Conservation (phyloP, 2,113 vertebrate genomes). For the Boleophthalmus pectinirostris region DNA sequence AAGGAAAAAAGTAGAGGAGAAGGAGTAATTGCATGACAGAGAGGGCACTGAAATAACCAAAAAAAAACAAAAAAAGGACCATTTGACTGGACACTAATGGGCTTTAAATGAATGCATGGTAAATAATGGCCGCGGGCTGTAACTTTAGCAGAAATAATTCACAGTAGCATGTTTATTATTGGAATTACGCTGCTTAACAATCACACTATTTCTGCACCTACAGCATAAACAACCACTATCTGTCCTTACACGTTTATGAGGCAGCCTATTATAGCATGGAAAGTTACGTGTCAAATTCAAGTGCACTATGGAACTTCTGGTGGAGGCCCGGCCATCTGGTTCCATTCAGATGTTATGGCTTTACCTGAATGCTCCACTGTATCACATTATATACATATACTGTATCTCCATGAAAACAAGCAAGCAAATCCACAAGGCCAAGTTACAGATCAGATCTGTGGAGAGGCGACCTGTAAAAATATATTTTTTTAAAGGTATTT, state of each 20-base stretch:
- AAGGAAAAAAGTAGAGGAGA: constrained; percentile 13
- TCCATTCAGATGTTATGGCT: no score
- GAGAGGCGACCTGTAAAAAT: background rate
- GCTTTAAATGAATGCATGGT: constrained; percentile 31
- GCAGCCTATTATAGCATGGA: constrained; percentile 16
- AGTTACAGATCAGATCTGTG: no score
- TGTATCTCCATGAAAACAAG: no score
- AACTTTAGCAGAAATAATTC: constrained; percentile 22
- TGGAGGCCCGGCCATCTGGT: no score
- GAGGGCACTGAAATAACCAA: constrained; percentile 6
- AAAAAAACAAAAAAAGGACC: constrained; percentile 25
- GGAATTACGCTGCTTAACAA: constrained; percentile 37
- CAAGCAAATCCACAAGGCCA: no score
- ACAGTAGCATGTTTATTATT: constrained; percentile 37
- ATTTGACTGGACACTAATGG: constrained; percentile 22
- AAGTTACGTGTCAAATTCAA: background rate
- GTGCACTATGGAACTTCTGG: no score
- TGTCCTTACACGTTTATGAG: constrained; percentile 28
- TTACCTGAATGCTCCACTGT: no score
- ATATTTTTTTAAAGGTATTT: background rate
- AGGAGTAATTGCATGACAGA: constrained; percentile 9
- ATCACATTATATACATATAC: no score
- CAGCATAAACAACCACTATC: constrained; percentile 17
- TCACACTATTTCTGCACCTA: constrained; percentile 36
- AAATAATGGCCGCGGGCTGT: constrained; percentile 31